Evolutionary conservation across 1,140 invertebrate genomes (phyloP).

Genomic region (Eupristina koningsbergeri): DNA sequence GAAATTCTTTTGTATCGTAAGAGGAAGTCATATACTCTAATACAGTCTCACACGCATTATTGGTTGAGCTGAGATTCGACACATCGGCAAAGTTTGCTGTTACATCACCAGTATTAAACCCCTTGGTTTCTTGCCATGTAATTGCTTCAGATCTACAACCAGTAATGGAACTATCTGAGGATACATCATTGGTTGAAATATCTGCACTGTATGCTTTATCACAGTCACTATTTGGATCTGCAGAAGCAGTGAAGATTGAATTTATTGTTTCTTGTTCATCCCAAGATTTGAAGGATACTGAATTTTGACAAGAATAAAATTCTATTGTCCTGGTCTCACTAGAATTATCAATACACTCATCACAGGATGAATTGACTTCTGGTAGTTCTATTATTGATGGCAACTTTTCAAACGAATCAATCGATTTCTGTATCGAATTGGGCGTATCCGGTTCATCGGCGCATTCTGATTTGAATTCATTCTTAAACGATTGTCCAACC

Average conservation of each 20-base stretch:
- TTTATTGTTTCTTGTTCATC: constrained; percentile 32
- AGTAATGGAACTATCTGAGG: constrained; percentile 20
- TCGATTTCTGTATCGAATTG: background rate
- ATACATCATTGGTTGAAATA: constrained; percentile 51
- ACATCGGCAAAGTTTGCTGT: constrained; percentile 19
- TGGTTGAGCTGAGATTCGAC: background rate
- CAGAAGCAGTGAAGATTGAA: constrained; percentile 53
- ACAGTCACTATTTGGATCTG: constrained; percentile 30
- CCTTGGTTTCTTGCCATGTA: constrained; percentile 26
- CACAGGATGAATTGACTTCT: constrained; percentile 11
- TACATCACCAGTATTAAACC: constrained; percentile 1
- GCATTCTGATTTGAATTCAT: constrained; percentile 33
- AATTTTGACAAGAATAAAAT: constrained; percentile 42
- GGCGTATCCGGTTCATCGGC: background rate
- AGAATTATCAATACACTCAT: background rate
- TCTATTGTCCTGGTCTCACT: constrained; percentile 16
- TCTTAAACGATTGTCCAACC: constrained; percentile 16
- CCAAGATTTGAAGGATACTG: constrained; percentile 17
- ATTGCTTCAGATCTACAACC: constrained; percentile 6
- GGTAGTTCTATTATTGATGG: constrained; percentile 12
- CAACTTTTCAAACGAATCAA: background rate
- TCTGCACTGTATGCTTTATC: constrained; percentile 51
- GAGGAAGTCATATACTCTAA: constrained; percentile 58
- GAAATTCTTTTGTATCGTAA: constrained; percentile 64
- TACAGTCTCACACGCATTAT: constrained; percentile 25